Evolutionary conservation across 2,888 invertebrate genomes (phyloP).

Genomic region (Melipona beecheii): DNA sequence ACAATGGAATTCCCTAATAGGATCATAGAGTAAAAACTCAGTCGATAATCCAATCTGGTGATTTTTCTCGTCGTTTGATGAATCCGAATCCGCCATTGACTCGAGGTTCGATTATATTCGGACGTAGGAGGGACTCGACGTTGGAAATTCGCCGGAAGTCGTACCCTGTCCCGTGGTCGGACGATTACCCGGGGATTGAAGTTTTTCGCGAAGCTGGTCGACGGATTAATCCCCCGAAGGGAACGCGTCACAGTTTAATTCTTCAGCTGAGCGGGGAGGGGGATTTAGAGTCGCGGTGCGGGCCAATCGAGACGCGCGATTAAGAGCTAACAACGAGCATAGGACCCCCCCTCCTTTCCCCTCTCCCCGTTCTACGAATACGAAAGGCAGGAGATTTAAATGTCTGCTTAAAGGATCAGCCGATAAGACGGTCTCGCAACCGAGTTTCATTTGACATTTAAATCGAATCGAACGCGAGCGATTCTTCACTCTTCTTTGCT

Average conservation of each 20-base stretch:
- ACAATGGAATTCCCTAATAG: neutral
- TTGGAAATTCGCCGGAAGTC: conserved; percentile 5
- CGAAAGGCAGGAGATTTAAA: conserved; percentile 48
- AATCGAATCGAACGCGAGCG: conserved; percentile 26
- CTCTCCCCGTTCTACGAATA: neutral
- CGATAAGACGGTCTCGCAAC: conserved; percentile 46
- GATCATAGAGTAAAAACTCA: neutral
- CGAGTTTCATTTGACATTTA: conserved; percentile 54
- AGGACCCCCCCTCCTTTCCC: neutral
- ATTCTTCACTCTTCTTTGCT: neutral
- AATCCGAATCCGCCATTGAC: neutral
- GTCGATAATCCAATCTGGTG: neutral
- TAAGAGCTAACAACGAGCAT: conserved; percentile 44
- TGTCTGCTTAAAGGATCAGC: conserved; percentile 57
- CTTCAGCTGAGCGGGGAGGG: conserved; percentile 1
- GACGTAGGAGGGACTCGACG: neutral
- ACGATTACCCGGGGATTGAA: conserved; percentile 16
- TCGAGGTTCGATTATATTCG: neutral
- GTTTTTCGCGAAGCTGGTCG: conserved; percentile 11
- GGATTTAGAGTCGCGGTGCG: conserved; percentile 11
- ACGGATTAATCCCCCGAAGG: conserved; percentile 17
- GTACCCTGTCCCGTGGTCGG: conserved; percentile 2
- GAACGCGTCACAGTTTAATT: conserved; percentile 40
- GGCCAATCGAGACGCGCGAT: conserved; percentile 36
- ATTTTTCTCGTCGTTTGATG: neutral